These are phyloP conservation scores for Lasaia peninsularis DNA, from an alignment of 1,140 invertebrate genomes.

Conservation along the genomic window DNA sequence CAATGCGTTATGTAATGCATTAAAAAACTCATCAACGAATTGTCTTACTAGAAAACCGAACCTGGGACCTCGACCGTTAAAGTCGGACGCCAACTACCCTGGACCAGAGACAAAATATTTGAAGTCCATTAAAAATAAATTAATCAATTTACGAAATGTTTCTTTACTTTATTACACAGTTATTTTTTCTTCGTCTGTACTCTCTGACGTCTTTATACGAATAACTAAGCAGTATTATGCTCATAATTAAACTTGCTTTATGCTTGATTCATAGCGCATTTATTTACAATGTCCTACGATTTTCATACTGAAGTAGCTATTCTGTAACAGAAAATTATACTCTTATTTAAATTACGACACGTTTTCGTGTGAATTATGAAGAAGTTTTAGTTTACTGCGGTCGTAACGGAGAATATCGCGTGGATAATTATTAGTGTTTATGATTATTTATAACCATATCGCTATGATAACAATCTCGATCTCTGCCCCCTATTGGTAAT, in stretches of 20 bases:
- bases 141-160: too few relatives aligned
- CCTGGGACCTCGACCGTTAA: too few relatives aligned
- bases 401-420: conserved; percentile 30
- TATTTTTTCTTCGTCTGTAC: conserved; percentile 35
- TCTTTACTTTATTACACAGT: neutral
- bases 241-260: conserved; percentile 56
- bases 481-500: conserved; percentile 29
- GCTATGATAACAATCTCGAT: conserved; percentile 26
- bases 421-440: conserved; percentile 32
- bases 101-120: too few relatives aligned
- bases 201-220: conserved; percentile 66
- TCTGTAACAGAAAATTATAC: conserved; percentile 51
- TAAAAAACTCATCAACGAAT: too few relatives aligned
- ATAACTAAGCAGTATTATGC: conserved; percentile 61
- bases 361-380: conserved; percentile 47
- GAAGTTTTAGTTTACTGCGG: conserved; percentile 32
- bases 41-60: too few relatives aligned
- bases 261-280: conserved; percentile 51
- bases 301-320: conserved; percentile 63
- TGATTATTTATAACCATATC: conserved; percentile 25
- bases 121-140: too few relatives aligned
- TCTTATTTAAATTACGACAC: conserved; percentile 44
- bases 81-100: too few relatives aligned
- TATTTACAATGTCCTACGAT: conserved; percentile 56
- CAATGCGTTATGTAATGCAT: too few relatives aligned